A percentile compares a stretch with the other conserved stretches of the same genome.
phyloP scores from a whole-genome alignment of 2,888 invertebrate genomes.

The Leptarthrus brevirostris region DNA sequence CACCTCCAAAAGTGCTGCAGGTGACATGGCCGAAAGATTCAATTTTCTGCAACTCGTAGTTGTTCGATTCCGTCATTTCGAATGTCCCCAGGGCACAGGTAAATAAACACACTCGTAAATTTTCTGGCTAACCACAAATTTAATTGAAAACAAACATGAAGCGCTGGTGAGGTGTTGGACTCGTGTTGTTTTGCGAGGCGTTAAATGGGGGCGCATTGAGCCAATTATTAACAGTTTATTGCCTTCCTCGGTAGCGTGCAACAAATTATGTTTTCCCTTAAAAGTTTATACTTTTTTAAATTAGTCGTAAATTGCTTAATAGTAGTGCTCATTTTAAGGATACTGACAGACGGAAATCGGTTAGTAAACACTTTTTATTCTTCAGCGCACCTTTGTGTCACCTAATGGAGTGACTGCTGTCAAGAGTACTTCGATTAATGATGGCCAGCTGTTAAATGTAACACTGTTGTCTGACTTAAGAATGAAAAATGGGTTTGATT shows the following conservation, averaged over 20 bases:
- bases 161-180: conserved; percentile 23
- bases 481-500: conserved; percentile 27
- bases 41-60: conserved; percentile 37
- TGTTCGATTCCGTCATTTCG: conserved; percentile 27
- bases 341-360: too few species aligned
- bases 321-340: neutral
- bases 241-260: conserved; percentile 11
- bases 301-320: neutral
- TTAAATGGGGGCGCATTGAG: neutral
- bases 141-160: conserved; percentile 41
- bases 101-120: conserved; percentile 41
- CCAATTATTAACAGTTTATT: conserved; percentile 8
- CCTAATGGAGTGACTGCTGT: conserved; percentile 13
- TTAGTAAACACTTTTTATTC: too few species aligned
- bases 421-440: conserved; percentile 18
- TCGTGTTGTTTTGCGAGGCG: conserved; percentile 12
- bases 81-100: conserved; percentile 17
- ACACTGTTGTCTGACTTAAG: conserved; percentile 16
- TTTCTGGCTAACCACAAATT: conserved; percentile 39
- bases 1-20: conserved; percentile 20
- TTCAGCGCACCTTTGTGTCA: neutral
- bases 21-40: conserved; percentile 41
- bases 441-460: conserved; percentile 9
- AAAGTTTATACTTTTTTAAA: neutral
- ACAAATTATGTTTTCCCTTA: conserved; percentile 18